Evolutionary conservation across 2,113 vertebrate genomes (phyloP), one percentile per base, ranked within the genome.

Genomic region (Eublepharis macularius): DNA sequence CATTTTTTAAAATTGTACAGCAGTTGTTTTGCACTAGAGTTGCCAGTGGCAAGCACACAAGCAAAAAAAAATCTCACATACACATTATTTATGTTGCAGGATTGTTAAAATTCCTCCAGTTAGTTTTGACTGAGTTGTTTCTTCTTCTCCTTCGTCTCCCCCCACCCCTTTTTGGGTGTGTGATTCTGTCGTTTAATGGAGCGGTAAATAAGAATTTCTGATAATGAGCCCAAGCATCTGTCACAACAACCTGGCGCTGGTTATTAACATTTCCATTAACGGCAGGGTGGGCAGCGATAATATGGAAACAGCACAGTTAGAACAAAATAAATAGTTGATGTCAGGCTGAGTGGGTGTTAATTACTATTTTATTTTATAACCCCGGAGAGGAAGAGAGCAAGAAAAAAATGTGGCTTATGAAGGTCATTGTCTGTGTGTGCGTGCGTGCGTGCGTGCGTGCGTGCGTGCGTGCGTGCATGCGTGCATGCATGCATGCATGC

Each of bases 121-220:
- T 96, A 96, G 95, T 95, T 96, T 96, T 97, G 95, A 96, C 96
- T 96, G 96, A 97, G 96, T 96, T 96, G 95, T 94, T 95, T 92
- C 92, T 92, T 82, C 63, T 84, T 47, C 29, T 66, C 7, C 2
- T 41, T 6, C 39, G 66, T 49, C 17, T 12, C 29, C 49, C 13
- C 16, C 2, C 6, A 14, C 34, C 4, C 14, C 36, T 16, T 7
- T 2, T 36, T 90, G 94, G 77, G 85, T 92, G 95, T 96, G 95
- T 73, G 95, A 94, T 96, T 96, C 95, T 96, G 96, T 95, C 95
- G 96, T 95, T 95, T 97, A 98, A 98, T 97, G 97, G 97, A 97
- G 97, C 97, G 96, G 97, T 97, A 97, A 98, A 97, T 97, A 97
- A 97, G 97, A 97, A 96, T 96, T 96, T 97, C 96, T 97, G 97